phyloP scores from a whole-genome alignment of 2,797 vertebrate species.

The Hyperoplus lanceolatus region DNA sequence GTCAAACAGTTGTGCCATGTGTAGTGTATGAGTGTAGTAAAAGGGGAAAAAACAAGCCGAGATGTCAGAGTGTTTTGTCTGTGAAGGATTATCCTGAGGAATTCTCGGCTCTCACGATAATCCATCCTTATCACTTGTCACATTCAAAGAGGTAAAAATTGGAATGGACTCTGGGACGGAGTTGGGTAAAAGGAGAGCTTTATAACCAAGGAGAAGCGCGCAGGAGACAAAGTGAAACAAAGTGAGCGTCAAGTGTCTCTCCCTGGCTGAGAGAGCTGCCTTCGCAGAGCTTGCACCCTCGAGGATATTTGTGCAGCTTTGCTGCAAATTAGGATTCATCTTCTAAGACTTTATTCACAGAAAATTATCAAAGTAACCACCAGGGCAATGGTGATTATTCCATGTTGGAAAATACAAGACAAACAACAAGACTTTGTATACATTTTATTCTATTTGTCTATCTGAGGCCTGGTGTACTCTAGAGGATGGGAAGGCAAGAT shows the following conservation, averaged over 20 bases:
- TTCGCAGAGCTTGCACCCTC: slow-evolving; percentile 46
- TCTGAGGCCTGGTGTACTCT: background rate
- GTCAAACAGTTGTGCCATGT: slow-evolving; percentile 68
- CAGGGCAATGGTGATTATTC: slow-evolving; percentile 59
- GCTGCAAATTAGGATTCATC: slow-evolving; percentile 69
- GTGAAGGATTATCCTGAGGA: slow-evolving; percentile 80
- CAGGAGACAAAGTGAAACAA: slow-evolving; percentile 75
- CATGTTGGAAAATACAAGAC: slow-evolving; percentile 33
- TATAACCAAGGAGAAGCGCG: slow-evolving; percentile 66
- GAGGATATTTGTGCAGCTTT: slow-evolving; percentile 69
- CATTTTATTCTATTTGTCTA: slow-evolving; percentile 45
- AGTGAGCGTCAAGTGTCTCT: slow-evolving; percentile 75
- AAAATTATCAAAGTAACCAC: slow-evolving; percentile 65
- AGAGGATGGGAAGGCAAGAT: slow-evolving; percentile 3
- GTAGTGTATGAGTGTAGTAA: slow-evolving; percentile 44
- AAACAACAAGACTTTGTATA: slow-evolving; percentile 50
- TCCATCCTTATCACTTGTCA: slow-evolving; percentile 83
- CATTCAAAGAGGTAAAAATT: slow-evolving; percentile 83
- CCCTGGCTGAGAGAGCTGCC: slow-evolving; percentile 55
- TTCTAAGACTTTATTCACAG: slow-evolving; percentile 58
- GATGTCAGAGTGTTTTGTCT: slow-evolving; percentile 83
- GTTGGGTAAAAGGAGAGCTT: slow-evolving; percentile 76
- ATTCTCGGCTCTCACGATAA: slow-evolving; percentile 76
- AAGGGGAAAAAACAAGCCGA: slow-evolving; percentile 52
- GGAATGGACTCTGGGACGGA: slow-evolving; percentile 74